These are phyloP conservation scores for Scaeva pyrastri DNA, from an alignment of 2,888 invertebrate genomes.

Conservation along the genomic window DNA sequence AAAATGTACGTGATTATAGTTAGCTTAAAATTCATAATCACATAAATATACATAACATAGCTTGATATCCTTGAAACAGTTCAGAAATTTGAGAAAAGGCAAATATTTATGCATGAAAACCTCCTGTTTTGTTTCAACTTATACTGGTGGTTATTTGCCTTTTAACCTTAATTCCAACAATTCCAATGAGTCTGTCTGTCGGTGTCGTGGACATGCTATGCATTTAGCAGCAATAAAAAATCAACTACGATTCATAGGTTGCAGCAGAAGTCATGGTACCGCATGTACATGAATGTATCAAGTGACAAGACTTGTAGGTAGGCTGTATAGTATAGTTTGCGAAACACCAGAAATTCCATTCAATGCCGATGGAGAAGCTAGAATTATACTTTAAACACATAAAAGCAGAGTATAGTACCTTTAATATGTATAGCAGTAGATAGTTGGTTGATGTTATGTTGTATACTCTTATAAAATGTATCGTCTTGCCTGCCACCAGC, in stretches of 20 bases:
- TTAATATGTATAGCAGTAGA: no score
- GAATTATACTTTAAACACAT: constrained; percentile 28
- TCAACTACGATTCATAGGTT: constrained; percentile 45
- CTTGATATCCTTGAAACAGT: constrained; percentile 45
- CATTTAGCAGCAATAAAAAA: constrained; percentile 56
- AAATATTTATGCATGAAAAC: constrained; percentile 11
- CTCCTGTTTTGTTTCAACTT: constrained; percentile 8
- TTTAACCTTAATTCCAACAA: constrained; percentile 49
- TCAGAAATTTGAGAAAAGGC: constrained; percentile 12
- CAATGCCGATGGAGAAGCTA: constrained; percentile 68
- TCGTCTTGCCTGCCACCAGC: constrained; percentile 53
- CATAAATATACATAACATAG: neutral
- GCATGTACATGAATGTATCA: constrained; percentile 49
- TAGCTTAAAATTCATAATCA: constrained; percentile 23
- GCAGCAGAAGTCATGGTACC: constrained; percentile 44
- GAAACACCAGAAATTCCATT: constrained; percentile 73
- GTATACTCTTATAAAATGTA: constrained; percentile 33
- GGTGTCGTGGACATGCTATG: constrained; percentile 41
- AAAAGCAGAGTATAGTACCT: constrained; percentile 1
- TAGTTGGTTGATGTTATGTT: constrained; percentile 6
- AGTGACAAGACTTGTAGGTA: constrained; percentile 64
- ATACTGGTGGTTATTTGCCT: constrained; percentile 11
- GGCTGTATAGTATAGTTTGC: constrained; percentile 47
- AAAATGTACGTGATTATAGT: neutral
- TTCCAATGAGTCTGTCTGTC: constrained; percentile 35